phyloP scores from a whole-genome alignment of 2,113 vertebrate species.

The Mirza zaza region DNA sequence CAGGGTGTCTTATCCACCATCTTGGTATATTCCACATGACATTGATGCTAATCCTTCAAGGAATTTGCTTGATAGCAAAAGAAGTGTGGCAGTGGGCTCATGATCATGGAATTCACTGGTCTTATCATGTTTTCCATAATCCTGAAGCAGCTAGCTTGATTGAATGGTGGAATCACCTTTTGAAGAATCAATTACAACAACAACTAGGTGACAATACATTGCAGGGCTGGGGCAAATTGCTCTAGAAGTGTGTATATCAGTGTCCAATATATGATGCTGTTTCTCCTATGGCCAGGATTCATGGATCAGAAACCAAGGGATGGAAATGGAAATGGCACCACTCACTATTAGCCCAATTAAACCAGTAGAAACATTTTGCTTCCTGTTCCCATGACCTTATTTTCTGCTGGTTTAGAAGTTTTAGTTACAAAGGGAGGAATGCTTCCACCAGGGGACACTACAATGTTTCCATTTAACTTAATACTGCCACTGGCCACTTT shows the following conservation, averaged over 20 bases:
- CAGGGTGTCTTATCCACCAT: background rate
- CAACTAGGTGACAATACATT: background rate
- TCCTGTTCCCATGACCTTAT: background rate
- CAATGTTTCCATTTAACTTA: background rate
- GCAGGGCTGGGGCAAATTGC: background rate
- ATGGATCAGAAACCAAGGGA: background rate
- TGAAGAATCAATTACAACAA: background rate
- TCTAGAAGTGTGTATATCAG: background rate
- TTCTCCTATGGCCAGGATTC: background rate
- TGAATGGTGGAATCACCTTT: background rate
- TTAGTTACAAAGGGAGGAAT: background rate
- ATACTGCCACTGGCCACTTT: background rate
- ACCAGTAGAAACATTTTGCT: background rate
- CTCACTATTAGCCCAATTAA: background rate
- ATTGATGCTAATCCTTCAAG: background rate
- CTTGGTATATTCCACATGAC: background rate
- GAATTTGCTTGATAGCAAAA: background rate
- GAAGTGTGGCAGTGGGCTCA: background rate
- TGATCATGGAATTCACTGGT: background rate
- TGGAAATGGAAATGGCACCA: background rate
- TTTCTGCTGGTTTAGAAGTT: background rate
- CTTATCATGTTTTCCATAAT: background rate
- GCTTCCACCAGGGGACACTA: background rate
- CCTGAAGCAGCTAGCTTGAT: background rate
- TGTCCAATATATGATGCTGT: background rate